Base-by-base conservation (phyloP, 2,113 vertebrate species). In the Elaphurus davidianus region DNA sequence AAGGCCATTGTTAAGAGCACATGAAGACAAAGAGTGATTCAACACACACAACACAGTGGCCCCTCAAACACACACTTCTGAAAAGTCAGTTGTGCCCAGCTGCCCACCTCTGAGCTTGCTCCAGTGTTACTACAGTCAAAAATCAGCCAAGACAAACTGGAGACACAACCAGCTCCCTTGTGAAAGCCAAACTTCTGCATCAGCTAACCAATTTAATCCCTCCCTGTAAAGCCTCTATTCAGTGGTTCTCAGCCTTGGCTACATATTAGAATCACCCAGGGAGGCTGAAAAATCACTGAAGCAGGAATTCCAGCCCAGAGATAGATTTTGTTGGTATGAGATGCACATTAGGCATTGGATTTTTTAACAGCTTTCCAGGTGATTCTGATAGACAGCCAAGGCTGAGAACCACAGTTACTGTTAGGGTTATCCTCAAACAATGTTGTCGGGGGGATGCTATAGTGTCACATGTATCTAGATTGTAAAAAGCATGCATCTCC, bases 1-100 rank as follows among this genome's bases (percentile, higher is more conserved):
- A 94, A 71, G 86, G 92, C 86, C 96, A 91, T 6, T 95, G 96
- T 90, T 19, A 94, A 97, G 91, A 98, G 95, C 95, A 52, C 64
- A 98, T 6, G 62, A 92, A 87, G 60, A 90, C 50, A 71, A 54
- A 11, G 4, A 27, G 36, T 12, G 27, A 62, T 25, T 93, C 62
- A 71, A 83, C 1, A 59, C 2, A 43, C 81, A 33, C 96, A 90
- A 79, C 12, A 64, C 64, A 43, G 23, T 12, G n/a, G 33, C 6
- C 74, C 30, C 57, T 81, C n/a, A 54, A 43, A 57, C 55, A 14
- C 10, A 74, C 17, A 57, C 30, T 9, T 74, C 55, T 57, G 60
- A 87, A 93, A 88, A 87, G 55, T 89, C 81, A 90, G 23, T 23
- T 7, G 15, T 4, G 2, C 28, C 17, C 8, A 36, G n/a, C 25